A percentile compares a stretch with the other conserved stretches of the same genome.
Evolutionary conservation across 2,888 invertebrate species (phyloP).

Genomic region (Amblyjoppa fuscipennis): DNA sequence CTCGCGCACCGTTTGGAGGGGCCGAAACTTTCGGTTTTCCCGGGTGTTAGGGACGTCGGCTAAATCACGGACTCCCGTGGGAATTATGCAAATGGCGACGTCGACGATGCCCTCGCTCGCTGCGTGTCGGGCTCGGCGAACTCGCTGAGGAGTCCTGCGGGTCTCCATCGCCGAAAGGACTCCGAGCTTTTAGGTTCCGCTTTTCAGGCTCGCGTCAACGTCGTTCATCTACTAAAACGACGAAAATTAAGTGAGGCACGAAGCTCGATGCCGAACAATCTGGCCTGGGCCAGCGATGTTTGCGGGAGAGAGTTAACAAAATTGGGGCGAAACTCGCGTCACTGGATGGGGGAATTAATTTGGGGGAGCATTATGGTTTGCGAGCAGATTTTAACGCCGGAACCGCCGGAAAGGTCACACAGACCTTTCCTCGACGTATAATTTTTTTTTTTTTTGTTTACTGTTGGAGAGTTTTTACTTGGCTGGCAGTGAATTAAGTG

Average conservation of each 20-base stretch:
- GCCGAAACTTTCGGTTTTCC: conserved; percentile 74
- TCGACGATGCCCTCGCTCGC: conserved; percentile 34
- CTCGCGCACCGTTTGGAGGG: conserved; percentile 4
- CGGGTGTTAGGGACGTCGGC: conserved; percentile 71
- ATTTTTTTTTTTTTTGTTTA: no score
- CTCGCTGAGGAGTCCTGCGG: conserved; percentile 46
- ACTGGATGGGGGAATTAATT: background rate
- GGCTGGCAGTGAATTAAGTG: no score
- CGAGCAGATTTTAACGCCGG: no score
- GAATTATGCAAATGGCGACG: conserved; percentile 76
- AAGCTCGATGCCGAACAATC: background rate
- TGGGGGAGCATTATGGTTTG: background rate
- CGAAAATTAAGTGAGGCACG: conserved; percentile 54
- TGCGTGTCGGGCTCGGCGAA: conserved; percentile 3
- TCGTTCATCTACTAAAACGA: conserved; percentile 57
- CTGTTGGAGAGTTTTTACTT: no score
- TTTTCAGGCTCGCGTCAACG: conserved; percentile 49
- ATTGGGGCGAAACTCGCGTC: background rate
- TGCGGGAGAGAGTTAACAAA: background rate
- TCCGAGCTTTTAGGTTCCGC: conserved; percentile 50
- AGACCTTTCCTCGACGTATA: no score
- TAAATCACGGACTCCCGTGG: conserved; percentile 74
- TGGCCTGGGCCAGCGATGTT: background rate
- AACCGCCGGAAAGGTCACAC: no score
- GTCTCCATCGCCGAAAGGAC: conserved; percentile 59